A percentile compares a stretch with the other conserved stretches of the same genome.
phyloP scores from a whole-genome alignment of 2,888 invertebrate genomes.

The Branchipolynoe longqiensis region DNA sequence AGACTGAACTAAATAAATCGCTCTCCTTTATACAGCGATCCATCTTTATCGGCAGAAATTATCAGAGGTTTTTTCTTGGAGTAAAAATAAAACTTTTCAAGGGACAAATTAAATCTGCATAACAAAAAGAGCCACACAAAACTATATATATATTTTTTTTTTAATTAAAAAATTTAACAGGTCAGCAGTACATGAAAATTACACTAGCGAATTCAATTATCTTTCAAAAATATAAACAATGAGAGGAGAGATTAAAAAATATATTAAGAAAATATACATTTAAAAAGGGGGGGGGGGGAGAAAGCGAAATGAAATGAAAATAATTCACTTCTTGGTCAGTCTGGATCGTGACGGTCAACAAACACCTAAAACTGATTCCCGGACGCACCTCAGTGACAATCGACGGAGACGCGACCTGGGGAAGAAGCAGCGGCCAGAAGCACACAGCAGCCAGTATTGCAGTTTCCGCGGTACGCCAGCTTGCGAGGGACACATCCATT shows the following conservation, averaged over 20 bases:
- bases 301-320: not conserved
- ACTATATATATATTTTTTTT: no score
- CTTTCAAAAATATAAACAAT: not conserved
- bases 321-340: not conserved
- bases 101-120: slow-evolving; percentile 45
- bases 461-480: no score
- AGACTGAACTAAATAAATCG: not conserved
- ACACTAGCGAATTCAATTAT: slow-evolving; percentile 10
- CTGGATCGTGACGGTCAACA: slow-evolving; percentile 10
- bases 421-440: no score
- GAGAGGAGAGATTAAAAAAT: no score
- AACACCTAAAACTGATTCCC: slow-evolving; percentile 39
- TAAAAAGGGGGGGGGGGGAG: no score
- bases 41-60: not conserved
- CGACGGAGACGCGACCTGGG: no score
- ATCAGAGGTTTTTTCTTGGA: not conserved
- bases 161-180: no score
- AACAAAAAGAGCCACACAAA: slow-evolving; percentile 25
- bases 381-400: no score
- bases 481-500: no score
- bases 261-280: not conserved
- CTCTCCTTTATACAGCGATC: not conserved
- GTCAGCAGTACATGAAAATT: no score
- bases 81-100: slow-evolving; percentile 35
- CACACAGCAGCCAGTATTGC: no score